Percentiles rank a stretch among this genome's conserved stretches.
These are phyloP conservation scores for Porites australiensis DNA, from an alignment of 64 coral and sea anemone genomes.

Conservation along the genomic window DNA sequence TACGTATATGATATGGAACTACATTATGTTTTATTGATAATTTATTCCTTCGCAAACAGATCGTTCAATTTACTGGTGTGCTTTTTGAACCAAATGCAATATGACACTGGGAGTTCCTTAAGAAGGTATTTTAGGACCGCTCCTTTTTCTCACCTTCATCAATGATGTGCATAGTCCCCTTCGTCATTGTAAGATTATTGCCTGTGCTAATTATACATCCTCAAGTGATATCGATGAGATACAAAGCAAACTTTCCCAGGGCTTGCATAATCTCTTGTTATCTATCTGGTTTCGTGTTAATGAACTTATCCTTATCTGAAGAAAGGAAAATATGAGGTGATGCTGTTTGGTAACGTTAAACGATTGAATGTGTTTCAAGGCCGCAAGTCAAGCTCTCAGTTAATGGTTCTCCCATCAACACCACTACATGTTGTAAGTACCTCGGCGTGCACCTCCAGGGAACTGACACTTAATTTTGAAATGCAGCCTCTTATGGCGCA, in stretches of 20 bases:
- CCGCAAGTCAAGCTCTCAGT: constrained; percentile 39
- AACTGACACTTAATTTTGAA: not conserved
- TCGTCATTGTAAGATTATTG: constrained; percentile 36
- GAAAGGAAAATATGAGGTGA: constrained; percentile 51
- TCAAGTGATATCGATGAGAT: constrained; percentile 52
- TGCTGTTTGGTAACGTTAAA: constrained; percentile 71
- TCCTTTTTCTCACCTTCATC: constrained; percentile 58
- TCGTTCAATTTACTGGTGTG: not conserved
- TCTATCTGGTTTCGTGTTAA: constrained; percentile 45
- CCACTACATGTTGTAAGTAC: constrained; percentile 56
- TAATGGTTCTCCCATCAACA: constrained; percentile 55
- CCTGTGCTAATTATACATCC: constrained; percentile 71
- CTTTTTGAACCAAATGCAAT: not conserved
- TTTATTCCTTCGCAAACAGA: not conserved
- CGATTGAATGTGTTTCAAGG: constrained; percentile 40
- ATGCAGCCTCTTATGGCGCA: not conserved
- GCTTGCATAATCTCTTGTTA: constrained; percentile 48
- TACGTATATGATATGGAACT: not conserved
- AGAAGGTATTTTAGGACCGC: constrained; percentile 62
- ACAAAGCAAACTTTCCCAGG: constrained; percentile 23
- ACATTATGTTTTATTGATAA: not conserved
- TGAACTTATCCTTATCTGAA: constrained; percentile 69
- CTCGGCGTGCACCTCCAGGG: not conserved
- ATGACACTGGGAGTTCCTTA: constrained; percentile 43
- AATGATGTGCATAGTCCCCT: constrained; percentile 72